A percentile compares a stretch with the other conserved stretches of the same genome.
These are phyloP conservation scores for Aleiodes alternator DNA, from an alignment of 2,888 invertebrate species.

Conservation along the genomic window DNA sequence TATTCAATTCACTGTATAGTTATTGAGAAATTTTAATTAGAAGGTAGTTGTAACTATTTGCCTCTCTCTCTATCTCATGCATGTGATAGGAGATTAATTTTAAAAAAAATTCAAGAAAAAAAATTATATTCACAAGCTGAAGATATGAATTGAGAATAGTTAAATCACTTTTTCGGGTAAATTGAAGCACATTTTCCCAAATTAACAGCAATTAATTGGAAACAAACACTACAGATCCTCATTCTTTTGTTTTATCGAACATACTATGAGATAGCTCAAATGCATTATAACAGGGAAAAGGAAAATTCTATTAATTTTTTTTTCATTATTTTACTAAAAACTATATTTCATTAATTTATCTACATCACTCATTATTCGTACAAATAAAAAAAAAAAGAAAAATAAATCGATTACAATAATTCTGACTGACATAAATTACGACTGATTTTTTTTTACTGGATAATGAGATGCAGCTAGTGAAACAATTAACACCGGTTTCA, in stretches of 20 bases:
- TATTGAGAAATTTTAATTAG: too few relatives aligned
- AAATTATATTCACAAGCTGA: too few relatives aligned
- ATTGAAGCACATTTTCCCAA: too few relatives aligned
- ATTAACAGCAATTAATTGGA: too few relatives aligned
- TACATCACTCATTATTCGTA: constrained; percentile 29
- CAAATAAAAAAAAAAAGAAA: constrained; percentile 36
- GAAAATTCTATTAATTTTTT: not conserved
- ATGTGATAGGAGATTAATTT: too few relatives aligned
- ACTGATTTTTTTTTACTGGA: not conserved
- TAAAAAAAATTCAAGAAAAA: too few relatives aligned
- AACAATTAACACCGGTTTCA: not conserved
- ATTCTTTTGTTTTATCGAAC: not conserved
- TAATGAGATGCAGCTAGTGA: constrained; percentile 8
- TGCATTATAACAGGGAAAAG: not conserved
- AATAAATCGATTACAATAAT: not conserved
- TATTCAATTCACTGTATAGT: too few relatives aligned
- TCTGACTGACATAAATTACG: constrained; percentile 4
- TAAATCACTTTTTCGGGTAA: too few relatives aligned
- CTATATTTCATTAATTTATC: constrained; percentile 40
- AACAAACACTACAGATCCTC: constrained; percentile 14
- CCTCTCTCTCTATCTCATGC: too few relatives aligned
- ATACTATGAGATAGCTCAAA: too few relatives aligned
- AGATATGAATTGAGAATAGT: too few relatives aligned
- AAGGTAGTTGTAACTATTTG: too few relatives aligned
- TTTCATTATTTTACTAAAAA: constrained; percentile 31